These are phyloP conservation scores for Coryphaenoides rupestris DNA, from an alignment of 2,113 vertebrate genomes.

Conservation along the genomic window DNA sequence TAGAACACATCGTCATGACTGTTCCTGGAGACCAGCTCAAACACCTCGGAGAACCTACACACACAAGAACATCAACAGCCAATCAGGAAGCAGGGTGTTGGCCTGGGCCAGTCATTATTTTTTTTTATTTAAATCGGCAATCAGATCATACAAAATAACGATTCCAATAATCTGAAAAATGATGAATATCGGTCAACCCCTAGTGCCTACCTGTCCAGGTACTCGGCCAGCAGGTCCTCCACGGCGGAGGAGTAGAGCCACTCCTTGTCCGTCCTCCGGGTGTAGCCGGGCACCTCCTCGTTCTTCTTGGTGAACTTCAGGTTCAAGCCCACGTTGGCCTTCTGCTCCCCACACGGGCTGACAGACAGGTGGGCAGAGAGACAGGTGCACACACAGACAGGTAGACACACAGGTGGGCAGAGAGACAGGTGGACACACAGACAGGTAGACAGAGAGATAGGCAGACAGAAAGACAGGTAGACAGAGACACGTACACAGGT, in stretches of 20 bases:
- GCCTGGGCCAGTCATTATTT: slow-evolving; percentile 1
- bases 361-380: not conserved
- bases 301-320: slow-evolving; percentile 99
- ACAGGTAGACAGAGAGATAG: not conserved
- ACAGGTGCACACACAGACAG: not conserved
- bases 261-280: slow-evolving; percentile 91
- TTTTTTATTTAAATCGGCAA: no score
- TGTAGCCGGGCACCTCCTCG: slow-evolving; percentile 97
- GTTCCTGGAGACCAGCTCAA: slow-evolving; percentile 84
- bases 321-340: slow-evolving; percentile 91
- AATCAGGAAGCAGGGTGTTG: not conserved
- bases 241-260: slow-evolving; percentile 97
- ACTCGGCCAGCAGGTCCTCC: slow-evolving; percentile 89
- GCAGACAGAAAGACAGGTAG: no score
- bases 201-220: slow-evolving; percentile 86
- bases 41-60: slow-evolving; percentile 87
- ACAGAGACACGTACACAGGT: not conserved
- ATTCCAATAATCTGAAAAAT: no score
- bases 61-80: slow-evolving; percentile 1
- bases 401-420: not conserved
- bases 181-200: no score
- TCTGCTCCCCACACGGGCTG: slow-evolving; percentile 95
- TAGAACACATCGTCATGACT: slow-evolving; percentile 95
- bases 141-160: no score
- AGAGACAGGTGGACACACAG: not conserved